Percentiles rank a stretch among this genome's conserved stretches.
These are phyloP conservation scores for Epistrophella euchroma DNA, from an alignment of 2,888 invertebrate species.

Conservation along the genomic window DNA sequence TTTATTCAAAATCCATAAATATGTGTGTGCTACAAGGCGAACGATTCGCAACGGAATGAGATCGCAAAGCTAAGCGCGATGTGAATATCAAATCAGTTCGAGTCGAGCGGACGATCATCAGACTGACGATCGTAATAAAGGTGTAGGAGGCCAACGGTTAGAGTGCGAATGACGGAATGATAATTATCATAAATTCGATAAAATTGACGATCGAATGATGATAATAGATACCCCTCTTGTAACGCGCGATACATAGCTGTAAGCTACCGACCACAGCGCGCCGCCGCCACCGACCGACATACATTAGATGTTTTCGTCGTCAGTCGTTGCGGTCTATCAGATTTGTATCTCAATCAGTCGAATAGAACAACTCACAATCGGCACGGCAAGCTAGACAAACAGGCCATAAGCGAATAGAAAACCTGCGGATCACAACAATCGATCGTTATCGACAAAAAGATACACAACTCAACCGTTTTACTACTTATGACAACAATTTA, in stretches of 20 bases:
- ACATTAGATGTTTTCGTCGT: not conserved
- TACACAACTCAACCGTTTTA: constrained; percentile 2
- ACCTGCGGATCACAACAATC: constrained; percentile 10
- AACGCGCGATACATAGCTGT: constrained; percentile 4
- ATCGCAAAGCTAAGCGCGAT: constrained; percentile 63
- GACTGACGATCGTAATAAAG: constrained; percentile 40
- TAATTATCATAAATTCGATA: constrained; percentile 74
- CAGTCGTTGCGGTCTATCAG: constrained; percentile 41
- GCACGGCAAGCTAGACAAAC: not conserved
- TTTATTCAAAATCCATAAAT: constrained; percentile 32
- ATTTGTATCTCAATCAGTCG: constrained; percentile 38
- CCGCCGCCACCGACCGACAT: not conserved
- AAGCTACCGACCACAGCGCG: not conserved
- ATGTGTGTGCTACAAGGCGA: constrained; percentile 62
- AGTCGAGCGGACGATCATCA: constrained; percentile 40
- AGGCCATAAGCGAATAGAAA: not conserved
- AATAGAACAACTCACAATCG: not conserved
- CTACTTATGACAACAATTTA: constrained; percentile 13
- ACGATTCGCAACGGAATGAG: constrained; percentile 71
- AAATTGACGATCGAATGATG: constrained; percentile 63
- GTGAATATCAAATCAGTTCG: constrained; percentile 68
- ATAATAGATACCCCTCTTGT: constrained; percentile 39
- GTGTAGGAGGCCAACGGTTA: constrained; percentile 68
- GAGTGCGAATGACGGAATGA: constrained; percentile 70
- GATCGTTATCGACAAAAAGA: constrained; percentile 24